phyloP scores from a whole-genome alignment of 2,888 invertebrate species.

The Protodeltote pygarga region DNA sequence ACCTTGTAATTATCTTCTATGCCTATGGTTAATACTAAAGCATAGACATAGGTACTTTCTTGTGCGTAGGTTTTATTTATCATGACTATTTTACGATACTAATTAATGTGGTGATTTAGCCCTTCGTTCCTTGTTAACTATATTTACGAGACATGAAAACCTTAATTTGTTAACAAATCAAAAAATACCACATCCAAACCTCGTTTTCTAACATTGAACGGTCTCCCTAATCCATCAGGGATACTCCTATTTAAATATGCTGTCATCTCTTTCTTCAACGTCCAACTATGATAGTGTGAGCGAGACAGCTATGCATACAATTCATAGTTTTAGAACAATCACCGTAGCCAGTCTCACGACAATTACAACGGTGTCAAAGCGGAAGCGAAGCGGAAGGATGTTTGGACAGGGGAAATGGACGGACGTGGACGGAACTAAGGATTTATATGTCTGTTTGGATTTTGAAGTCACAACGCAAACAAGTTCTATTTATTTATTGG shows the following conservation, averaged over 20 bases:
- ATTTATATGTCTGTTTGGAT: conserved; percentile 58
- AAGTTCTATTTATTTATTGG: conserved; percentile 47
- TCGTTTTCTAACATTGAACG: conserved; percentile 36
- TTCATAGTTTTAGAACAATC: conserved; percentile 62
- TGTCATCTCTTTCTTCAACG: conserved; percentile 50
- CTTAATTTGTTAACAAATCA: too few species aligned
- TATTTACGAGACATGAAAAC: too few species aligned
- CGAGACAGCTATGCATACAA: conserved; percentile 55
- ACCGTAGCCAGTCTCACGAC: conserved; percentile 67
- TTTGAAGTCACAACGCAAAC: conserved; percentile 44
- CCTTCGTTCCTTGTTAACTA: too few species aligned
- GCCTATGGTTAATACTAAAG: too few species aligned
- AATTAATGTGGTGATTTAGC: too few species aligned
- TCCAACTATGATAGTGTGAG: conserved; percentile 33
- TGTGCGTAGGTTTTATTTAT: too few species aligned
- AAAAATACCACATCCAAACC: conserved; percentile 43
- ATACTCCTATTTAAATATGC: conserved; percentile 36
- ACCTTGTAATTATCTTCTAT: too few species aligned
- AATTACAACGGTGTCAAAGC: conserved; percentile 76
- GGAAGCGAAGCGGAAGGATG: conserved; percentile 73
- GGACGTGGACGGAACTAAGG: conserved; percentile 46
- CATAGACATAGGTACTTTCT: too few species aligned
- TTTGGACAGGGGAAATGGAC: conserved; percentile 57
- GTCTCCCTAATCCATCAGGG: conserved; percentile 14
- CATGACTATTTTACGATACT: too few species aligned